A percentile compares a stretch with the other conserved stretches of the same genome.
Evolutionary conservation across 1,140 invertebrate species (phyloP).

Genomic region (Nephotettix cincticeps): DNA sequence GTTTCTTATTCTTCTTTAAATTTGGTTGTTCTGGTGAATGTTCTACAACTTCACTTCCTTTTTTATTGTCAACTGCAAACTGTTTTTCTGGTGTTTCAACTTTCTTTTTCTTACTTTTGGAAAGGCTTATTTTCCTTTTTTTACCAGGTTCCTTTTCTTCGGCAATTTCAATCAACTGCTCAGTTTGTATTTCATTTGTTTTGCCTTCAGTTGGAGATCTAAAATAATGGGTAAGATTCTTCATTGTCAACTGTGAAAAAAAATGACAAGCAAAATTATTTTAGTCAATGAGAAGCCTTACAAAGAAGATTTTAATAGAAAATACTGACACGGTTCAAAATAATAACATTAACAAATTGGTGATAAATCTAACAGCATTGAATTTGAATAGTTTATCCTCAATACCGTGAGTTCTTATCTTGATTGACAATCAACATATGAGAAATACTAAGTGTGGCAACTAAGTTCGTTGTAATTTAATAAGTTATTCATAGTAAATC

Average conservation of each 20-base stretch:
- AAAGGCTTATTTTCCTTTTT: constrained; percentile 9
- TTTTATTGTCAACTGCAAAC: not conserved
- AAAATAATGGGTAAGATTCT: not conserved
- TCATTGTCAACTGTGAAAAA: not conserved
- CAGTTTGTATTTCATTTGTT: not conserved
- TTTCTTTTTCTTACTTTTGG: not conserved
- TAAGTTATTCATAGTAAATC: too few species aligned
- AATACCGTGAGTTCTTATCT: too few species aligned
- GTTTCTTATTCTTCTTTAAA: not conserved
- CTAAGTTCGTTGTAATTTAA: too few species aligned
- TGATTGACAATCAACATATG: too few species aligned
- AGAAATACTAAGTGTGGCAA: too few species aligned
- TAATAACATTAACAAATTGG: too few species aligned
- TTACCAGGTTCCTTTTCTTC: not conserved
- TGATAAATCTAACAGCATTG: too few species aligned
- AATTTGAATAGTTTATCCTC: too few species aligned
- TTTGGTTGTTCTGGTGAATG: not conserved
- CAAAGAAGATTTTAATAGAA: too few species aligned
- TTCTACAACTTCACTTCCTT: not conserved
- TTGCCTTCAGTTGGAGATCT: not conserved
- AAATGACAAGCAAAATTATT: not conserved
- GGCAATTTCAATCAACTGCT: not conserved
- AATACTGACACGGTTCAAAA: too few species aligned
- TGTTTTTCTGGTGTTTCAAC: not conserved
- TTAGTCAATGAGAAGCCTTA: too few species aligned